Evolutionary conservation across 1,140 invertebrate species (phyloP).

Genomic region (Steinernema feltiae): DNA sequence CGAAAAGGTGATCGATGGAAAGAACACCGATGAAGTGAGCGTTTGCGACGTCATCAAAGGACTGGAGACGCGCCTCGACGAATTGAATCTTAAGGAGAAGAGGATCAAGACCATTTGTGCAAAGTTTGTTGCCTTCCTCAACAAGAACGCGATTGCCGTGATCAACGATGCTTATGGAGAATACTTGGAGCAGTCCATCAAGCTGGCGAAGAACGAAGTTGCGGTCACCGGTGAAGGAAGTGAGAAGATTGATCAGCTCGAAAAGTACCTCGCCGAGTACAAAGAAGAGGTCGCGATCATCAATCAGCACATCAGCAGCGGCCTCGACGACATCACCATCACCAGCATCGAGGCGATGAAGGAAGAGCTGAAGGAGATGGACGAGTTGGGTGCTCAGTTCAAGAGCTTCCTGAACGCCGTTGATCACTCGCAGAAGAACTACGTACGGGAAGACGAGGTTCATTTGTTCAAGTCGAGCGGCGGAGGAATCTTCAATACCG

Average conservation of each 20-base stretch:
- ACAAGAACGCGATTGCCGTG: too few relatives aligned
- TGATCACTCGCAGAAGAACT: neutral
- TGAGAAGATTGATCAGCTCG: neutral
- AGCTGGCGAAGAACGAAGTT: conserved; percentile 13
- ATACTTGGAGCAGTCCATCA: conserved; percentile 16
- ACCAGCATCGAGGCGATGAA: neutral
- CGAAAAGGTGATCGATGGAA: conserved; percentile 22
- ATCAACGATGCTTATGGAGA: too few relatives aligned
- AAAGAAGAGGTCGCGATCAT: neutral
- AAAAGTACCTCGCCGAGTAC: neutral
- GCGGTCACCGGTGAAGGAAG: neutral
- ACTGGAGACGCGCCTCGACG: neutral
- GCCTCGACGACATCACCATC: neutral
- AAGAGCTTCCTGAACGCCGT: neutral
- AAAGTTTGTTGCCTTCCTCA: too few relatives aligned
- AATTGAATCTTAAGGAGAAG: neutral
- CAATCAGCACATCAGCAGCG: neutral
- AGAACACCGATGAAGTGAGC: neutral
- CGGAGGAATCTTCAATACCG: neutral
- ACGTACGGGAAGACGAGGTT: neutral
- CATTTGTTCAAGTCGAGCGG: too few relatives aligned
- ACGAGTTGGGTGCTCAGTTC: neutral
- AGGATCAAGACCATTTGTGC: conserved; percentile 21
- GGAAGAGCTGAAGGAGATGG: neutral
- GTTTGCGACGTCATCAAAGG: neutral